Evolutionary conservation across 2,888 invertebrate genomes (phyloP).

Genomic region (Zelleria hepariella): DNA sequence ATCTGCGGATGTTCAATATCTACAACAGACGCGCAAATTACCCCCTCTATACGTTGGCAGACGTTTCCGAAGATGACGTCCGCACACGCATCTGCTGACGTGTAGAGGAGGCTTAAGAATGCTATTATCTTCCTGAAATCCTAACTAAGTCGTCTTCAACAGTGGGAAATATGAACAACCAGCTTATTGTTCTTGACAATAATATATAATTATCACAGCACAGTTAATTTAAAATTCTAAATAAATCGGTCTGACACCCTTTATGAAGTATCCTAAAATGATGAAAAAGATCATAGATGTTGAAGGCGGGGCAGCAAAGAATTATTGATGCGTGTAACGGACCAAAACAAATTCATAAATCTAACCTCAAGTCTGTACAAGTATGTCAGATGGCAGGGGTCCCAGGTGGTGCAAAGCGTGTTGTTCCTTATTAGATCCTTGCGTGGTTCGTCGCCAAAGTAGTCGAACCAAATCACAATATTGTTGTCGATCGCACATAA

Average conservation of each 20-base stretch:
- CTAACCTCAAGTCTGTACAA: constrained; percentile 59
- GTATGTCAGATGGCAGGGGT: constrained; percentile 57
- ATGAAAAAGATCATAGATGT: not conserved
- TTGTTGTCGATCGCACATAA: constrained; percentile 60
- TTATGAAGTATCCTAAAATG: not conserved
- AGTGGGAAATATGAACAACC: too few relatives aligned
- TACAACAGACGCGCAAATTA: too few relatives aligned
- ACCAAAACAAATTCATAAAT: not conserved
- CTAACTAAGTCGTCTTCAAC: too few relatives aligned
- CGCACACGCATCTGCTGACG: too few relatives aligned
- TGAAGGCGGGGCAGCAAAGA: too few relatives aligned
- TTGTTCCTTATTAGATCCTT: constrained; percentile 62
- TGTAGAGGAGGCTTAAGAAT: too few relatives aligned
- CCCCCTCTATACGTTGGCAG: too few relatives aligned
- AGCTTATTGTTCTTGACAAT: not conserved
- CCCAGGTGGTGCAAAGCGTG: constrained; percentile 57
- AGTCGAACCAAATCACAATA: constrained; percentile 58
- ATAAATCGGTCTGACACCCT: not conserved
- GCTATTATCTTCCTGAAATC: too few relatives aligned
- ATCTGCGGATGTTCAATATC: too few relatives aligned
- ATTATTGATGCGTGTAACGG: not conserved
- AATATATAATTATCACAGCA: not conserved
- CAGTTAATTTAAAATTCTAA: not conserved
- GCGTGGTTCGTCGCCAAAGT: constrained; percentile 61
- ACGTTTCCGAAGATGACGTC: too few relatives aligned